phyloP scores from a whole-genome alignment of 2,113 vertebrate species.

The Smithornis capensis region DNA sequence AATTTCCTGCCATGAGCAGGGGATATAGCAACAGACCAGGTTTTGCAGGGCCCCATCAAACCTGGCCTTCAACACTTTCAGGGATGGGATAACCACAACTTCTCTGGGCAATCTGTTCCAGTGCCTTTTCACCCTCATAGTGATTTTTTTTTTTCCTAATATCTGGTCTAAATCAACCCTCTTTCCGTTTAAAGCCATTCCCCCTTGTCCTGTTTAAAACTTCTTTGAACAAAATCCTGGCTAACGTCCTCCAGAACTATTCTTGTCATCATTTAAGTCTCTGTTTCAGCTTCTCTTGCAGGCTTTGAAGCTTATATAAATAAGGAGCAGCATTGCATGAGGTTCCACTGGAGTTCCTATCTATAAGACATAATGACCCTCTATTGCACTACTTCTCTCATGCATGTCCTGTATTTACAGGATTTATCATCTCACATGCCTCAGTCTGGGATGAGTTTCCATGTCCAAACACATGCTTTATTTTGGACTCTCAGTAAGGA shows the following conservation, averaged over 20 bases:
- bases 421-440: neutral
- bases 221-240: neutral
- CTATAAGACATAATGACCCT: neutral
- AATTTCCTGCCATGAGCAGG: neutral
- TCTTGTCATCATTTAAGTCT: neutral
- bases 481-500: neutral
- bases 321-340: neutral
- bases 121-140: neutral
- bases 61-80: neutral
- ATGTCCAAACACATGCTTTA: neutral
- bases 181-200: neutral
- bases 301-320: neutral
- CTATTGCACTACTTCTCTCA: neutral
- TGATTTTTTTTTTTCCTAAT: neutral
- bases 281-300: neutral
- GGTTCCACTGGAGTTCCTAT: neutral
- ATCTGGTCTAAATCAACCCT: neutral
- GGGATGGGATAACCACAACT: neutral
- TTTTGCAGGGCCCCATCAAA: neutral
- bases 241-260: neutral
- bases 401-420: neutral
- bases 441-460: neutral
- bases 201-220: neutral
- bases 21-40: neutral
- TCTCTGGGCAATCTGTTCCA: neutral